Evolutionary conservation across 2,888 invertebrate genomes (phyloP).

Genomic region (Stenurella melanura): DNA sequence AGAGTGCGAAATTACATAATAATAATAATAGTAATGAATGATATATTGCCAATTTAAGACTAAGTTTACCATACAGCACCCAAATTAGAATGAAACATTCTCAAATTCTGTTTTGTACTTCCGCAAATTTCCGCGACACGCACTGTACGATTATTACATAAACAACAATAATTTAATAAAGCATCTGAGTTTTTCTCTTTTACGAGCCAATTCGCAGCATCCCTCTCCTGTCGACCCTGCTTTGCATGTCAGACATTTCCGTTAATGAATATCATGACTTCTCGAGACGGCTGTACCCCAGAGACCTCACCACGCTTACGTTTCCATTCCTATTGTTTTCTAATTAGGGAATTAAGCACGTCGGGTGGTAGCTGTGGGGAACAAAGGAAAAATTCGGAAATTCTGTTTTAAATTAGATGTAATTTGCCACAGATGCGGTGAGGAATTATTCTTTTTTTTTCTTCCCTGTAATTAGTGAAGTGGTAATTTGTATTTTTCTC

Average conservation of each 20-base stretch:
- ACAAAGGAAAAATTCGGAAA: constrained; percentile 19
- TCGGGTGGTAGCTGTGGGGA: background rate
- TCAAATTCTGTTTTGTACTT: too few species aligned
- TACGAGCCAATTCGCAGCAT: background rate
- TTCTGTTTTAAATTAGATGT: background rate
- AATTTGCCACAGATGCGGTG: background rate
- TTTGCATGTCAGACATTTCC: constrained; percentile 8
- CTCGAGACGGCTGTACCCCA: background rate
- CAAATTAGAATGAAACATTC: too few species aligned
- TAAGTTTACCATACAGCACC: too few species aligned
- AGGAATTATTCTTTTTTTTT: constrained; percentile 5
- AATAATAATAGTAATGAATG: too few species aligned
- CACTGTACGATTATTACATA: background rate
- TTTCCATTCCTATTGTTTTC: constrained; percentile 11
- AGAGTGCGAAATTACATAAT: too few species aligned
- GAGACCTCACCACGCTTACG: background rate
- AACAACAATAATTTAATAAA: background rate
- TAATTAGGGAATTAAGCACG: constrained; percentile 7
- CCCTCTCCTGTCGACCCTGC: background rate
- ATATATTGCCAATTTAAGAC: too few species aligned
- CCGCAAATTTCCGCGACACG: too few species aligned
- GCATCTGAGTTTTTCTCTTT: background rate
- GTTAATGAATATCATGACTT: constrained; percentile 13
- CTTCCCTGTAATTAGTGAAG: constrained; percentile 6
- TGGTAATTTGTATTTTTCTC: constrained; percentile 14